Evolutionary conservation across 2,797 vertebrate genomes (phyloP), one percentile per base, ranked within the genome.

Genomic region (Falco peregrinus): DNA sequence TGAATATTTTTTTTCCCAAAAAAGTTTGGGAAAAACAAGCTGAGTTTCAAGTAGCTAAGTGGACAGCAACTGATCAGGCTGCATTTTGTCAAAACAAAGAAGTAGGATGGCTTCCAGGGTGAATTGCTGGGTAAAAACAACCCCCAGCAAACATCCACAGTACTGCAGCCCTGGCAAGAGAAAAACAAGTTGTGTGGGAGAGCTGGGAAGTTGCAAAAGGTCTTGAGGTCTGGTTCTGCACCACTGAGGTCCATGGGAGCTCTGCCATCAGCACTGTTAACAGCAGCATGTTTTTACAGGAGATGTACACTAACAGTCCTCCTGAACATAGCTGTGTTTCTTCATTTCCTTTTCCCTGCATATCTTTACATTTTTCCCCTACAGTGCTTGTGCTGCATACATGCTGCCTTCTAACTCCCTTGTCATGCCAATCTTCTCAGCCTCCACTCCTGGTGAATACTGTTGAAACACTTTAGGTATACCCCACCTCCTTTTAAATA

Each of bases 51-150:
- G 63, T 53, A 82, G 45, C 45, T 71, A 80, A 84, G 78, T 25
- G 81, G 68, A 80, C 41, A 69, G 33, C 78, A 76, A 79, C 70
- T 0, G 0, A 59, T 54, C 54, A 53, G 65, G 54, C 79, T 91
- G 28, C 28, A 33, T 87, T 86, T 93, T 95, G 60, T 84, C 71
- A 80, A 92, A 92, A 93, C 68, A 93, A 83, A 95, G 82, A 45
- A 92, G 21, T 31, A 93, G 88, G 81, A 93, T 74, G 64, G 29
- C 26, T 93, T 96, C 91, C 94, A 96, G 92, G 50, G 75, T 87
- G 65, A 93, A 95, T 53, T 77, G 29, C 50, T 79, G 60, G 75
- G 45, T 74, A 73, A 63, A 89, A 91, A 84, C 67, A 93, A 93
- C 89, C 33, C 12, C 12, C 59, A 96, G 60, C 64, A 93, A 93